These are phyloP conservation scores for Myathropa florea DNA, from an alignment of 2,888 invertebrate species.

Conservation along the genomic window DNA sequence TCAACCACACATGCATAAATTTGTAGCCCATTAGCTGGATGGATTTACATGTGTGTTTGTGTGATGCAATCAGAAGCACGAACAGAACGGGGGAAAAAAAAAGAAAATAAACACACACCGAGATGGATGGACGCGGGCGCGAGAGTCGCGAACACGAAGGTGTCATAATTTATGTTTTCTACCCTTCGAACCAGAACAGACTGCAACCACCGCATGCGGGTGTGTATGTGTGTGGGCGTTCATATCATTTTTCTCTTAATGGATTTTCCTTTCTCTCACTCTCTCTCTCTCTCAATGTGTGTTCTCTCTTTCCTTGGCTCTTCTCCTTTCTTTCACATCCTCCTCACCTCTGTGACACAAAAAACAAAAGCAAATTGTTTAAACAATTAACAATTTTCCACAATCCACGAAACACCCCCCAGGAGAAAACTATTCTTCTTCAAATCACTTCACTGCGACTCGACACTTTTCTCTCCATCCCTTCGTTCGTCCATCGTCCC, in stretches of 20 bases:
- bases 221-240: constrained; percentile 58
- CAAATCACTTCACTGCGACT: background rate
- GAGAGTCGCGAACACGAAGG: constrained; percentile 49
- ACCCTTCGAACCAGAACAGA: constrained; percentile 61
- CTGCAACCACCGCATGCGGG: constrained; percentile 56
- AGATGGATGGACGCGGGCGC: constrained; percentile 37
- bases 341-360: background rate
- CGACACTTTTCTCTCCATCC: background rate
- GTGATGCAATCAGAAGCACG: constrained; percentile 51
- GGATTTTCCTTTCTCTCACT: constrained; percentile 56
- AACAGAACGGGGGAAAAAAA: constrained; percentile 13
- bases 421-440: no score
- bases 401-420: constrained; percentile 4
- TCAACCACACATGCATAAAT: constrained; percentile 3
- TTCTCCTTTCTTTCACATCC: background rate
- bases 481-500: background rate
- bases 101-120: constrained; percentile 51
- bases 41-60: background rate
- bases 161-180: constrained; percentile 70
- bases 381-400: constrained; percentile 23
- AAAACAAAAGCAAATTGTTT: background rate
- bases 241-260: constrained; percentile 50
- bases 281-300: constrained; percentile 3
- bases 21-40: background rate
- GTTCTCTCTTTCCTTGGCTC: background rate